These are phyloP conservation scores for Atherix ibis DNA, from an alignment of 2,888 invertebrate species.

Conservation along the genomic window DNA sequence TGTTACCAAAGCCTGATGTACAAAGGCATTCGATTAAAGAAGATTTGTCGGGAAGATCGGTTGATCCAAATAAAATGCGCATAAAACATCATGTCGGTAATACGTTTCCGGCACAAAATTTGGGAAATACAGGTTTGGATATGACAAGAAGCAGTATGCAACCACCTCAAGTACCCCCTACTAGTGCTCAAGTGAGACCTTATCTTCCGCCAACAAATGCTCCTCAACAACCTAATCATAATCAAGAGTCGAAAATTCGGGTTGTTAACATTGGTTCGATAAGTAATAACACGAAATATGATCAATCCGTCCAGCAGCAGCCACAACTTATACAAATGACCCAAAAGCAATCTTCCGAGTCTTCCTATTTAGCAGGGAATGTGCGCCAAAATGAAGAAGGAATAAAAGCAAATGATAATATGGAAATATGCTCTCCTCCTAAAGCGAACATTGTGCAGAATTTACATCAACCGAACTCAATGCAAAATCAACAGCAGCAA, in stretches of 20 bases:
- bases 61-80: constrained; percentile 7
- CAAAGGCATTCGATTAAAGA: constrained; percentile 13
- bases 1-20: neutral
- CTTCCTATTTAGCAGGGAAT: constrained; percentile 13
- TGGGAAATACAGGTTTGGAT: constrained; percentile 13
- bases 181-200: constrained; percentile 6
- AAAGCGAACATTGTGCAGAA: constrained; percentile 11
- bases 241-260: constrained; percentile 13
- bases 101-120: constrained; percentile 11
- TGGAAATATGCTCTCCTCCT: constrained; percentile 17
- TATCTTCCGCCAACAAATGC: constrained; percentile 10
- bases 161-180: constrained; percentile 5
- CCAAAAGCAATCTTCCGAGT: constrained; percentile 14
- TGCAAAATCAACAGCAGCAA: constrained; percentile 10
- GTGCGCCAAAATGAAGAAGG: constrained; percentile 4
- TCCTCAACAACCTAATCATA: constrained; percentile 7
- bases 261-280: constrained; percentile 5
- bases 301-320: constrained; percentile 15
- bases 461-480: constrained; percentile 10
- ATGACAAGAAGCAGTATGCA: constrained; percentile 14
- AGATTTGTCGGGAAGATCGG: constrained; percentile 7
- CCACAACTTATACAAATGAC: constrained; percentile 12
- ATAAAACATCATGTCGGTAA: constrained; percentile 9
- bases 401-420: constrained; percentile 9
- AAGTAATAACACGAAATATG: constrained; percentile 17